A percentile compares a stretch with the other conserved stretches of the same genome.
Conservation (phyloP, 2,797 vertebrate species). For the Toxotes lorentzi region DNA sequence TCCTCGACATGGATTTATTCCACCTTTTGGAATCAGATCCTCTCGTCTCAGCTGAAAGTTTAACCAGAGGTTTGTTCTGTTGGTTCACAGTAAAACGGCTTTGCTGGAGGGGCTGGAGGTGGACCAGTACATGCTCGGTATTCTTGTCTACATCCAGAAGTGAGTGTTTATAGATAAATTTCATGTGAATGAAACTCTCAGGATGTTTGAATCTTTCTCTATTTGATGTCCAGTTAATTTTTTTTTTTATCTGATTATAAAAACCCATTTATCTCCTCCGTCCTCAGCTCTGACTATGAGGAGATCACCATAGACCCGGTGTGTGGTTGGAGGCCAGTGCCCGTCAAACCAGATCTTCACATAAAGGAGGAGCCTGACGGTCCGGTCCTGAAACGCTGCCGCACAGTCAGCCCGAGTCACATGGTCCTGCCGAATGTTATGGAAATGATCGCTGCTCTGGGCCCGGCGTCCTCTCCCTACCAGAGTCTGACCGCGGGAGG, state of each 20-base stretch:
- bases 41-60: neutral
- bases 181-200: accelerated
- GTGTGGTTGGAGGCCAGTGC: slow-evolving; percentile 96
- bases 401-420: slow-evolving; percentile 93
- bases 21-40: neutral
- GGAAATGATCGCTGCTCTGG: slow-evolving; percentile 96
- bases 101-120: slow-evolving; percentile 95
- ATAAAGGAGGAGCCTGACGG: slow-evolving; percentile 95
- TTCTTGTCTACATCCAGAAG: slow-evolving; percentile 97
- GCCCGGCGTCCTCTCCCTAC: slow-evolving; percentile 89
- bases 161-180: slow-evolving; percentile 71
- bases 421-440: slow-evolving; percentile 96
- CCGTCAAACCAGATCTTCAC: slow-evolving; percentile 92
- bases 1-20: accelerated
- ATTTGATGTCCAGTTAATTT: neutral
- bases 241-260: neutral
- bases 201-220: neutral
- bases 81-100: slow-evolving; percentile 90
- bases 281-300: slow-evolving; percentile 92
- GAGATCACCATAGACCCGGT: slow-evolving; percentile 98
- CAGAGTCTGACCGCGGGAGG: slow-evolving; percentile 81
- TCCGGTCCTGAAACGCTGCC: slow-evolving; percentile 92
- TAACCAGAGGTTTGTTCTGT: neutral
- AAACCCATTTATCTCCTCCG: accelerated
- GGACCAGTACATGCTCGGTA: slow-evolving; percentile 97